These are phyloP conservation scores for Atlantisia rogersi DNA, from an alignment of 2,113 vertebrate species.

Conservation along the genomic window DNA sequence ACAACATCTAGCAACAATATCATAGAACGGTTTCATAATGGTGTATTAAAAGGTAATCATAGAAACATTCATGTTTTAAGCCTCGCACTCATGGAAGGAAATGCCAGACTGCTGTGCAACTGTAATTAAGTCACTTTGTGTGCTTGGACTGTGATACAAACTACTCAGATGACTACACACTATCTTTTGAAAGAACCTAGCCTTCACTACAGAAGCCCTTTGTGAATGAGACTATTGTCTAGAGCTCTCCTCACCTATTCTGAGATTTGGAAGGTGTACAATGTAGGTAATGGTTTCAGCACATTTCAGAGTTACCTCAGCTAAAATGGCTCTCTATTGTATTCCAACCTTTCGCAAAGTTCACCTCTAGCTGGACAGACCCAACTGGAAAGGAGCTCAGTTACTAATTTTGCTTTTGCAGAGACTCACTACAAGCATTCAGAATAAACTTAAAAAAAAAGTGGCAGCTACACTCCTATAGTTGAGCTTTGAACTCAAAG, in stretches of 20 bases:
- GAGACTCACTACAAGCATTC: not conserved
- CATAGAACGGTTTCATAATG: no score
- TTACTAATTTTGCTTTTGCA: not conserved
- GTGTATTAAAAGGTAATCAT: not conserved
- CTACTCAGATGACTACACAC: not conserved
- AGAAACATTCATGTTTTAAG: not conserved
- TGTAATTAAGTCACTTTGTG: not conserved
- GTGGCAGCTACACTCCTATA: not conserved
- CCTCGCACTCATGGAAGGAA: not conserved
- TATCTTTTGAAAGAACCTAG: not conserved
- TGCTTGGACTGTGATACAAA: not conserved
- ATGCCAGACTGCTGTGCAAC: not conserved
- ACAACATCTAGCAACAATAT: not conserved
- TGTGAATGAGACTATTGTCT: constrained; percentile 23
- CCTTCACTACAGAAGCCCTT: not conserved
- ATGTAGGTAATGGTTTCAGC: not conserved
- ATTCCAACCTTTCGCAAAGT: not conserved
- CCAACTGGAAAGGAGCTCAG: not conserved
- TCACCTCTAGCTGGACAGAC: not conserved
- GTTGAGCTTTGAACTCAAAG: not conserved
- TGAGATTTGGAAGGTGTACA: constrained; percentile 18
- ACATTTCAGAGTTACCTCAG: not conserved
- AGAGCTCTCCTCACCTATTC: not conserved
- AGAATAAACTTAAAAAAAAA: not conserved
- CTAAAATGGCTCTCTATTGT: not conserved